Base-by-base conservation (phyloP, 1,140 invertebrate species). In the Euschistus heros region DNA sequence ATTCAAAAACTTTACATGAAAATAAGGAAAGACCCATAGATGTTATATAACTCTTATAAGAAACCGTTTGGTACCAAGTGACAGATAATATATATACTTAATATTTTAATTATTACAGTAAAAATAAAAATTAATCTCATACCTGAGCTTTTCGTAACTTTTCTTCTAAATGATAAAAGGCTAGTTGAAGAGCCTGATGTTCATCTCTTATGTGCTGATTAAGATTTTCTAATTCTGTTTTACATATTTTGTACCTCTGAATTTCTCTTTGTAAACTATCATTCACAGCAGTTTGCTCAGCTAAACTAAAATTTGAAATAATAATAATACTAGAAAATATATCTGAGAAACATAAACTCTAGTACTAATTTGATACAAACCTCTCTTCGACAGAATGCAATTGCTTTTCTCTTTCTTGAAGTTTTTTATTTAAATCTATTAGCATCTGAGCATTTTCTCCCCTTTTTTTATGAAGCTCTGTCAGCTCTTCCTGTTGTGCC, bases 371-470 rank as follows among this genome's bases (percentile, higher is more conserved):
- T 13, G 26, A 26, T 6, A 15, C 76, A 77, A 80, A 93, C 91
- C 82, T 85, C 26, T 81, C 70, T 77, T 92, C 89, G 55, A 93
- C 71, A 67, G 85, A 79, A 74, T 91, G 90, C 18, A 68, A 37
- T 30, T 30, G 15, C 3, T 47, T 52, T 69, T 92, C 89, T 72
- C 89, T 86, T 69, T 94, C 90, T 76, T 93, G 88, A 20, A 96
- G 76, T 76, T 84, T 85, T 67, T 85, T 81, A 79, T 92, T 94
- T 2, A 97, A 78, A 75, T 92, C 91, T 55, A 97, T 88, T 65
- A 97, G 90, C 78, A 93, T 86, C 74, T 96, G 93, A 0, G 91
- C 83, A 80, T 95, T 91, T 78, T 97, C 93, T 61, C 93, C 90
- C 76, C 91, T 85, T 63, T 88, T 82, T 71, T 88, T 84, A 73